Evolutionary conservation across 1,140 invertebrate genomes (phyloP).

Genomic region (Saccostrea echinata): DNA sequence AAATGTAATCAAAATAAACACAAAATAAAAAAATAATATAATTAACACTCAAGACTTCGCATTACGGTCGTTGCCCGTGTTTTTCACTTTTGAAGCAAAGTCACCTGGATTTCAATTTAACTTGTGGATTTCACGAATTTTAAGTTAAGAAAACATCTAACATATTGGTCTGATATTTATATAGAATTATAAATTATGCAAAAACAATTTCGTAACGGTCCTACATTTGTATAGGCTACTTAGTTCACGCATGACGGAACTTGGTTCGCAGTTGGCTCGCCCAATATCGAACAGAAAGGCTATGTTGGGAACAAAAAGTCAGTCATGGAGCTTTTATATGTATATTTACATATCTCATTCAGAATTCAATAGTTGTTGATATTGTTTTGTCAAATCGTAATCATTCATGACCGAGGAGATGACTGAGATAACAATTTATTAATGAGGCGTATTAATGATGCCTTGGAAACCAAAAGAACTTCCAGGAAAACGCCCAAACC

Average conservation of each 20-base stretch:
- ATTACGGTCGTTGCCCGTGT: not conserved
- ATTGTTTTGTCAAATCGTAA: not conserved
- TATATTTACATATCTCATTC: not conserved
- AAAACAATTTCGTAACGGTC: not conserved
- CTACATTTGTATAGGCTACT: conserved; percentile 35
- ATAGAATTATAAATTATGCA: conserved; percentile 27
- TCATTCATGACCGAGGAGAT: not conserved
- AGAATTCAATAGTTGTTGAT: conserved; percentile 22
- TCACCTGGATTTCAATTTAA: conserved; percentile 10
- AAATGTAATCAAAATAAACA: conserved; percentile 21
- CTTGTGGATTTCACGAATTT: conserved; percentile 22
- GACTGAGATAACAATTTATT: not conserved
- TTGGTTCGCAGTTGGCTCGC: conserved; percentile 16
- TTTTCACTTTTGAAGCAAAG: not conserved
- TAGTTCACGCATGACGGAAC: not conserved
- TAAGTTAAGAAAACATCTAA: not conserved
- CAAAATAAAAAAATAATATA: not conserved
- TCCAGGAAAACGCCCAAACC: not conserved
- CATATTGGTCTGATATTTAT: conserved; percentile 1
- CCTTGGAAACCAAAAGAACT: not conserved
- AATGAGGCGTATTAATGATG: not conserved
- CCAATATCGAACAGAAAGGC: not conserved
- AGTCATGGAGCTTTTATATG: not conserved
- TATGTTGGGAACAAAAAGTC: not conserved
- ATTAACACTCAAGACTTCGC: not conserved